Percentiles rank a stretch among this genome's conserved stretches.
Evolutionary conservation across 2,888 invertebrate genomes (phyloP).

Genomic region (Drosophila meridionalis): DNA sequence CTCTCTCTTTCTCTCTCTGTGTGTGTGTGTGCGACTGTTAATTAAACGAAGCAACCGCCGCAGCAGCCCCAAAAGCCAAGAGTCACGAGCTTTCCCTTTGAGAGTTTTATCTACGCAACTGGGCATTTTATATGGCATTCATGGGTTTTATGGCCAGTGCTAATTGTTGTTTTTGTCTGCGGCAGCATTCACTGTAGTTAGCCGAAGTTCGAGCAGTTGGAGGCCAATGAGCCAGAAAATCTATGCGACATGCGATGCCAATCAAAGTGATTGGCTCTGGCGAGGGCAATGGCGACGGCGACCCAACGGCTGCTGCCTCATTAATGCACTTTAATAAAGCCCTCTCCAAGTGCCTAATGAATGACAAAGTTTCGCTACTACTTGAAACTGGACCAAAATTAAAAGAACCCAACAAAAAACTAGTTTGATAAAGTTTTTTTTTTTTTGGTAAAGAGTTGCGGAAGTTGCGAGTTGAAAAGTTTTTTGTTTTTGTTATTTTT

Average conservation of each 20-base stretch:
- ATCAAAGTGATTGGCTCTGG: slow-evolving; percentile 66
- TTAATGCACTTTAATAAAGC: slow-evolving; percentile 71
- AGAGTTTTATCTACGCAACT: slow-evolving; percentile 39
- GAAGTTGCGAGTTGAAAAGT: slow-evolving; percentile 1
- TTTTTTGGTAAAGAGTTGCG: slow-evolving; percentile 1
- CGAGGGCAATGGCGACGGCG: not conserved
- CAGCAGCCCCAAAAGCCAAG: slow-evolving; percentile 58
- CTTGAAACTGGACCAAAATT: slow-evolving; percentile 6
- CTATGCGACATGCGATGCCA: slow-evolving; percentile 76
- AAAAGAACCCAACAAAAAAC: slow-evolving; percentile 5
- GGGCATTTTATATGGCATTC: slow-evolving; percentile 51
- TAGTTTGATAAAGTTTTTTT: slow-evolving; percentile 23
- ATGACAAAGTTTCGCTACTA: slow-evolving; percentile 42
- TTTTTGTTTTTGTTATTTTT: not conserved
- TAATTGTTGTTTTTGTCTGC: slow-evolving; percentile 63
- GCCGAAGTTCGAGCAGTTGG: slow-evolving; percentile 3
- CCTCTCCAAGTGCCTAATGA: slow-evolving; percentile 46
- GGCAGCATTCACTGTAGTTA: slow-evolving; percentile 14
- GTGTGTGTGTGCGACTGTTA: slow-evolving; percentile 49
- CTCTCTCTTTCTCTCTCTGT: not conserved
- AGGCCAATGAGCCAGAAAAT: slow-evolving; percentile 70
- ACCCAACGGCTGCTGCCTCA: slow-evolving; percentile 26
- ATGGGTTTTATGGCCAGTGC: slow-evolving; percentile 65
- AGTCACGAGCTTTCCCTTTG: slow-evolving; percentile 50
- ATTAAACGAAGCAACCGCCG: slow-evolving; percentile 53